phyloP scores from a whole-genome alignment of 30 jellyfish, hydroid and myxozoan species.

The Pseudorhiza aurosa region DNA sequence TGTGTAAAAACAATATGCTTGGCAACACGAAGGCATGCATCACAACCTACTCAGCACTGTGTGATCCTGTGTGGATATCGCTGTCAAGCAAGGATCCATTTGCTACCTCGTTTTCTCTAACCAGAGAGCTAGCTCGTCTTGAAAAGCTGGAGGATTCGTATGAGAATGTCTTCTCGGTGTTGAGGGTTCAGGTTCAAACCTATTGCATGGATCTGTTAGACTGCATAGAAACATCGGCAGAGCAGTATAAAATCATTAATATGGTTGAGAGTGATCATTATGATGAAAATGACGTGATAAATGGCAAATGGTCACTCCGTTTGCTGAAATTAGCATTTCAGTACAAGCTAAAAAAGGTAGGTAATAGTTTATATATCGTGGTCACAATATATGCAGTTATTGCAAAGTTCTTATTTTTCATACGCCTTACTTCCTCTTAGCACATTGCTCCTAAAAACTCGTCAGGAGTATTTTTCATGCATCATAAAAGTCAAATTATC shows the following conservation, averaged over 20 bases:
- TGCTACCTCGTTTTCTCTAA: conserved; percentile 47
- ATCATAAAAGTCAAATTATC: too few species aligned
- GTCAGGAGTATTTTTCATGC: too few species aligned
- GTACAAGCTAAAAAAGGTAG: conserved; percentile 79
- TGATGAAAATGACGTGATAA: conserved; percentile 5
- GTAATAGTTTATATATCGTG: too few species aligned
- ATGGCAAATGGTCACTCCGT: conserved; percentile 36
- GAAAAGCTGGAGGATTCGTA: conserved; percentile 64
- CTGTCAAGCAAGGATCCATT: conserved; percentile 77
- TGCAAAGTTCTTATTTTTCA: too few species aligned
- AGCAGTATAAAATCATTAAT: conserved; percentile 45
- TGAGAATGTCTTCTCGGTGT: conserved; percentile 57
- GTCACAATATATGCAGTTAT: too few species aligned
- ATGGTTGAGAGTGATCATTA: conserved; percentile 28
- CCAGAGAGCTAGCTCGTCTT: conserved; percentile 42
- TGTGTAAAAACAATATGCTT: conserved; percentile 62
- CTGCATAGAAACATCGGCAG: conserved; percentile 23
- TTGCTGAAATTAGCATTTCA: conserved; percentile 62
- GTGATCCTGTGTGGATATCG: conserved; percentile 82
- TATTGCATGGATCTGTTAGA: conserved; percentile 74
- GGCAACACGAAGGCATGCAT: conserved; percentile 66
- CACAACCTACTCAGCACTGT: conserved; percentile 54
- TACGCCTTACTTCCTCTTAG: too few species aligned
- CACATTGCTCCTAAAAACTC: too few species aligned
- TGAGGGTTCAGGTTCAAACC: conserved; percentile 23